Base-by-base conservation (phyloP, 2,888 invertebrate species). In the Agelastica alni region DNA sequence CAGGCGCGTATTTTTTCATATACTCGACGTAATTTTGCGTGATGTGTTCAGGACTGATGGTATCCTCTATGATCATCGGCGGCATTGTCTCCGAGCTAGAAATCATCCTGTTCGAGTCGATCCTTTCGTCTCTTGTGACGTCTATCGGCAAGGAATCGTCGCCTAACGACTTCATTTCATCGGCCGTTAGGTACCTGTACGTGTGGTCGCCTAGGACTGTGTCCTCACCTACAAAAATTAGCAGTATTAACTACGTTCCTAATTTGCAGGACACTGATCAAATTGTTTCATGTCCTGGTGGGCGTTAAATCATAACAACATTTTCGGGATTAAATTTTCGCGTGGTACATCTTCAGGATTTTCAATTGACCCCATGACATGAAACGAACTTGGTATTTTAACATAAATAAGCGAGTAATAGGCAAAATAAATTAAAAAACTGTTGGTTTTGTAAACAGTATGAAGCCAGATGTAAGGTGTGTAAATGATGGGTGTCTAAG, bases 101-200 rank as follows among this genome's bases (percentile, higher is more conserved):
- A 13, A 78, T 77, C 80, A 82, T 81, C 54, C 79, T 78, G 67
- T 83, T 83, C 0, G 88, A 88, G 72, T 91, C 90, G 6, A 89
- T 86, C 61, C 91, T 84, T 74, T 93, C 93, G 72, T 95, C 95
- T 66, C 93, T 86, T 2, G 94, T 94, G 13, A 94, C 94, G 77
- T 95, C 95, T 64, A 95, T 93, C 12, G 93, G 93, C 62, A 95
- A 78, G 7, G 94, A 94, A 78, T 95, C 95, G 73, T 95, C 95
- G 56, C 93, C 94, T 61, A 95, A 81, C 5, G 93, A 93, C 80
- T 95, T 95, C 93, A 95, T 94, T 74, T 96, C 95, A 74, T 96
- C 95, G 61, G 92, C 93, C 53, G 94, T 95, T 78, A 96, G 81
- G 79, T 95, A 95, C 59, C 93, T 86, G 78, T 95, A 95, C 22